Evolutionary conservation across 2,888 invertebrate genomes (phyloP).

Genomic region (Oscheius myriophilus): DNA sequence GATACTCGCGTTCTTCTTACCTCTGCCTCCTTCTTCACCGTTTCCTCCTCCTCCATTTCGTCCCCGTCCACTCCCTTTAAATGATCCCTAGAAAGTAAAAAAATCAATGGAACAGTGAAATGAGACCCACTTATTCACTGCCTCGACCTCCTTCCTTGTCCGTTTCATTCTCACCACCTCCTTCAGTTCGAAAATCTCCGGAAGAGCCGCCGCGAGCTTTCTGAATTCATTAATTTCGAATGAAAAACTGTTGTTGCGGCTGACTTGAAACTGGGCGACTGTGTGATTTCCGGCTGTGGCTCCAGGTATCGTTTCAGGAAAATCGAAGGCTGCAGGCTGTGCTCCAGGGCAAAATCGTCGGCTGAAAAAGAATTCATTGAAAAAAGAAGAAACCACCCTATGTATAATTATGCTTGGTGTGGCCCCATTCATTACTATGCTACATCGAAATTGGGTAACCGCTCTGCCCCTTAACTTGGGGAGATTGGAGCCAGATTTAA

Average conservation of each 20-base stretch:
- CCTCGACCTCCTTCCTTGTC: neutral
- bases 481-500: no score
- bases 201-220: neutral
- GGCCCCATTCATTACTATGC: no score
- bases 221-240: neutral
- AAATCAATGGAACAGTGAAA: neutral
- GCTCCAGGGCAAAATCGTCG: neutral
- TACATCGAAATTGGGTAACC: no score
- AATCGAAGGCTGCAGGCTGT: slow-evolving; percentile 12
- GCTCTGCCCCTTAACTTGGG: no score
- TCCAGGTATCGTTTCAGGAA: slow-evolving; percentile 25
- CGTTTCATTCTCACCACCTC: slow-evolving; percentile 11
- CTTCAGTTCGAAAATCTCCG: slow-evolving; percentile 13
- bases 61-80: slow-evolving; percentile 21
- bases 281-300: neutral
- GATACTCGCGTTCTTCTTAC: neutral
- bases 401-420: no score
- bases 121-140: slow-evolving; percentile 8
- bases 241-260: neutral
- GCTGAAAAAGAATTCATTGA: neutral
- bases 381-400: no score
- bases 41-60: slow-evolving; percentile 8
- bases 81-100: slow-evolving; percentile 5
- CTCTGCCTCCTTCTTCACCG: neutral
- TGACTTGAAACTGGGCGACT: slow-evolving; percentile 17